A percentile compares a stretch with the other conserved stretches of the same genome.
phyloP scores from a whole-genome alignment of 53 echinoderm and acorn worm species.

The Crossaster papposus region DNA sequence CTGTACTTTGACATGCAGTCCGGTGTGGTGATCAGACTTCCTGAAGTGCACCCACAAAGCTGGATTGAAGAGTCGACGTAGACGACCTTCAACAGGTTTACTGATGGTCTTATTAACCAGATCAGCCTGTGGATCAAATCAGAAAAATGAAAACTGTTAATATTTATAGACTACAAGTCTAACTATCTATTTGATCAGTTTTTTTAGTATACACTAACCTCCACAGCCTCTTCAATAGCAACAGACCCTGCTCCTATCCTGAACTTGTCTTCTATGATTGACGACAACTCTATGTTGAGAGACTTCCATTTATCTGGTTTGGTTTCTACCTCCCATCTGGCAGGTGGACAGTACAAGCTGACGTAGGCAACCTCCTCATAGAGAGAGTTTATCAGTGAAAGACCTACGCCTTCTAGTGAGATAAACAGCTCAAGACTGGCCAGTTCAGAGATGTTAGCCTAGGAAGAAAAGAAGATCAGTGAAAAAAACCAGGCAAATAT shows the following conservation, averaged over 20 bases:
- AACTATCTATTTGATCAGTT: no score
- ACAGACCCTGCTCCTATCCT: conserved; percentile 73
- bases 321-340: conserved; percentile 97
- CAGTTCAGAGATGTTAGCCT: conserved; percentile 92
- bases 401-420: conserved; percentile 82
- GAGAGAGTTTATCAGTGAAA: conserved; percentile 83
- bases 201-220: conserved; percentile 59
- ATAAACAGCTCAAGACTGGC: conserved; percentile 87
- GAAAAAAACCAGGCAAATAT: no score
- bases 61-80: conserved; percentile 83
- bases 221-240: conserved; percentile 78
- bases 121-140: conserved; percentile 73
- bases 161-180: background rate
- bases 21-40: conserved; percentile 87
- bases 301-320: conserved; percentile 92
- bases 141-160: background rate
- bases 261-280: conserved; percentile 81
- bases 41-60: conserved; percentile 90
- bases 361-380: conserved; percentile 97
- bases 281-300: conserved; percentile 89
- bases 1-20: conserved; percentile 89
- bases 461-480: no score
- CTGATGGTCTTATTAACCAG: conserved; percentile 74
- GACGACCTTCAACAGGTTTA: conserved; percentile 85
- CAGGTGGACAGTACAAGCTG: conserved; percentile 83